A percentile compares a stretch with the other conserved stretches of the same genome.
phyloP scores from a whole-genome alignment of 1,140 invertebrate species.

The Cyrtorhinus lividipennis region DNA sequence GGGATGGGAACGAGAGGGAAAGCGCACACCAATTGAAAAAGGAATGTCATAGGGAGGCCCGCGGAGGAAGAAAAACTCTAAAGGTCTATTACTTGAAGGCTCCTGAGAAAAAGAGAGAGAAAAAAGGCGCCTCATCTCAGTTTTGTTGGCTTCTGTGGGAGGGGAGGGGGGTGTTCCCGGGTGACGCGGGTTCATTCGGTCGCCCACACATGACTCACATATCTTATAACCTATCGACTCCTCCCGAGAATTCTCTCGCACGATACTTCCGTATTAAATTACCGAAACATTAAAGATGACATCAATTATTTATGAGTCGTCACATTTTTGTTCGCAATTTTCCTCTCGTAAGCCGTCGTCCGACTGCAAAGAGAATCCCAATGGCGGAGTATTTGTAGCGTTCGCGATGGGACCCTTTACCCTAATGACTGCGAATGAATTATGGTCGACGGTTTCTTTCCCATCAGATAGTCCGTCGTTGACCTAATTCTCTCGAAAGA shows the following conservation, averaged over 20 bases:
- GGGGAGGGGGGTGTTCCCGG: not conserved
- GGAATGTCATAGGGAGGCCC: not conserved
- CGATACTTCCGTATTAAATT: not conserved
- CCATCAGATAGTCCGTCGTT: not conserved
- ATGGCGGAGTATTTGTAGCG: no score
- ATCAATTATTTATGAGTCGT: not conserved
- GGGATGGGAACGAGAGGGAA: not conserved
- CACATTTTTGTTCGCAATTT: not conserved
- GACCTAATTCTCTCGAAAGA: not conserved
- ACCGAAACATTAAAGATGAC: not conserved
- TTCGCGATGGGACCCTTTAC: no score
- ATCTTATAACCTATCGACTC: not conserved
- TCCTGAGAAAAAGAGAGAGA: not conserved
- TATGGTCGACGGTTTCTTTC: not conserved
- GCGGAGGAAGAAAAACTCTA: not conserved
- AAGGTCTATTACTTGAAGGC: conserved; percentile 4
- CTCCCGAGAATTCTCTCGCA: no score
- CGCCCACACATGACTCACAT: not conserved
- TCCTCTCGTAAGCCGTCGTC: not conserved
- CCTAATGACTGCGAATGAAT: not conserved
- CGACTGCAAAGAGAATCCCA: no score
- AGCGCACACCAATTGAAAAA: not conserved
- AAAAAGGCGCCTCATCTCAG: not conserved
- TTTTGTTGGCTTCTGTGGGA: not conserved
- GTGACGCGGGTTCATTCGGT: not conserved